Evolutionary conservation across 2,888 invertebrate species (phyloP), one percentile per base, ranked within the genome.

Genomic region (Athalia rosae): DNA sequence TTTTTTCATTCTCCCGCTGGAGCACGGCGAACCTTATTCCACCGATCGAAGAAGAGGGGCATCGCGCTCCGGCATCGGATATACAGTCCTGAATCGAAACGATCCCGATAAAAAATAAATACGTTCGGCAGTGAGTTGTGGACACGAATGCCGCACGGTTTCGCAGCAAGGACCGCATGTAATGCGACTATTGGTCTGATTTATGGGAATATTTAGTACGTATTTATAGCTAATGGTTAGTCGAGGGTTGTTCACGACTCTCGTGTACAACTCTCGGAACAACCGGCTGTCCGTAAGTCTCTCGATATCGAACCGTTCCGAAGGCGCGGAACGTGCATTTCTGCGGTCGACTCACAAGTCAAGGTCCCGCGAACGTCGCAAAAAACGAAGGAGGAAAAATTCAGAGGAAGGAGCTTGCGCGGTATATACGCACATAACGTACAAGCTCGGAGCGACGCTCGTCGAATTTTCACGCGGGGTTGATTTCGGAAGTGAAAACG

Each of bases 131-230:
- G 61, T 59, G 62, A 61, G 61, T 74, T 74, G 74, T 74, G 61
- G 74, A 59, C 9, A 48, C 15, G 61, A 74, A 58, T 59, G 28
- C 8, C 61, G n/a, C n/a, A n/a, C n/a, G 15, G 8, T 28, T 45
- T 62, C 45, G 47, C 61, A 74, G 62, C 59, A 62, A 74, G 74
- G 74, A 80, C 77, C 80, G 79, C 83, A 83, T 84, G 84, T 85
- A 85, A 83, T 80, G 83, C 81, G 82, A 80, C 81, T 80, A 79
- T 81, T 81, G 69, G 76, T 80, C 80, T 79, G 85, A 87, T 87
- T 87, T 87, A 87, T 86, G 86, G 83, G 84, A 85, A 82, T 85
- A 86, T 87, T 83, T 83, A 81, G 62, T 83, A 81, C 82, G 85
- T 85, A 85, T 87, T 87, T 87, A 84, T 86, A 85, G 83, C 77